Evolutionary conservation across 2,797 vertebrate genomes (phyloP).

Genomic region (Pangasius larnaudii): DNA sequence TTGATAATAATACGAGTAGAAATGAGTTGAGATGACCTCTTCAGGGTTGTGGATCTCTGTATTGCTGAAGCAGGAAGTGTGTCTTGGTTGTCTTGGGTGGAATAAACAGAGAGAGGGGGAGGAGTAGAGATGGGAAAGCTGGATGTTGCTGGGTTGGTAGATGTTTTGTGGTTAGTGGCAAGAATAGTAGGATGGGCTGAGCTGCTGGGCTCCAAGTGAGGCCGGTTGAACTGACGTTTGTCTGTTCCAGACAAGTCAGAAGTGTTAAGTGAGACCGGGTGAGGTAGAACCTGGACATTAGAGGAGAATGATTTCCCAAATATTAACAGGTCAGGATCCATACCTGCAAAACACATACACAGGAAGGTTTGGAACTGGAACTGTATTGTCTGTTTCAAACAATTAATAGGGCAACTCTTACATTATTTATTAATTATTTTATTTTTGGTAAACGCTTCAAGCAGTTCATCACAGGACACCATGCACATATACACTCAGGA

Average conservation of each 20-base stretch:
- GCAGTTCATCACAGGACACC: neutral
- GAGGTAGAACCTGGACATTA: slow-evolving; percentile 69
- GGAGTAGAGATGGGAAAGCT: neutral
- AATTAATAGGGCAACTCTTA: neutral
- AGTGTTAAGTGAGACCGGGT: slow-evolving; percentile 70
- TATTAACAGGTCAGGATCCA: slow-evolving; percentile 91
- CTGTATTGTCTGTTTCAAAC: neutral
- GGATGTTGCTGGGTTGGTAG: neutral
- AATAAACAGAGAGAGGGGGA: neutral
- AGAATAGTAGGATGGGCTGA: slow-evolving; percentile 33
- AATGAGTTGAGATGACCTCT: slow-evolving; percentile 4
- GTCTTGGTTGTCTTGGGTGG: slow-evolving; percentile 11
- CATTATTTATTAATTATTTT: neutral
- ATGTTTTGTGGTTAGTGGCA: neutral
- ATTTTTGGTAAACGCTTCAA: neutral
- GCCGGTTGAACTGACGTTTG: slow-evolving; percentile 75
- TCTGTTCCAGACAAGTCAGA: slow-evolving; percentile 70
- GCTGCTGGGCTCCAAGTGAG: slow-evolving; percentile 51
- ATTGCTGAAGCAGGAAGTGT: slow-evolving; percentile 7
- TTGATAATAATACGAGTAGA: slow-evolving; percentile 7
- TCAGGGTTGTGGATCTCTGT: slow-evolving; percentile 34
- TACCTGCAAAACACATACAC: slow-evolving; percentile 72
- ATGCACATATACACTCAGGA: neutral
- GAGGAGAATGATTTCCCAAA: slow-evolving; percentile 84
- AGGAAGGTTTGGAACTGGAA: neutral